phyloP scores from a whole-genome alignment of 2,888 invertebrate species.

The Clostera curtula region DNA sequence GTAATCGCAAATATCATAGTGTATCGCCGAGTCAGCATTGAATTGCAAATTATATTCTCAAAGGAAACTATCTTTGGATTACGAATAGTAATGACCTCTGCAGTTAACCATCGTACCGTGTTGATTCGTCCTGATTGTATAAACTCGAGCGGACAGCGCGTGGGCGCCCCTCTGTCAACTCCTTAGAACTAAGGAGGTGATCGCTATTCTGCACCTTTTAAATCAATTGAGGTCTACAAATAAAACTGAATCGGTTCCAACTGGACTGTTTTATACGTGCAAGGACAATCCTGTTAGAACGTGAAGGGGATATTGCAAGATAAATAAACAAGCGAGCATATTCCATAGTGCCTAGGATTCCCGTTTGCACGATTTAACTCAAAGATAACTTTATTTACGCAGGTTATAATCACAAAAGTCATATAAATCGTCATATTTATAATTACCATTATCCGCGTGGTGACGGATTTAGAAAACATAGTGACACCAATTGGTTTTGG shows the following conservation, averaged over 20 bases:
- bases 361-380: too few species aligned
- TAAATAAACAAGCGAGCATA: too few species aligned
- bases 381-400: too few species aligned
- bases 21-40: constrained; percentile 6
- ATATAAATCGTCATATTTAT: too few species aligned
- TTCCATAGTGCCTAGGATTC: too few species aligned
- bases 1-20: too few species aligned
- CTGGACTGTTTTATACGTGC: constrained; percentile 8
- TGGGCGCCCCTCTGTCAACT: constrained; percentile 64
- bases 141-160: constrained; percentile 61
- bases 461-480: too few species aligned
- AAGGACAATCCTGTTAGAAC: too few species aligned
- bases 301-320: too few species aligned
- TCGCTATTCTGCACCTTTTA: constrained; percentile 38
- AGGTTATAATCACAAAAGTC: too few species aligned
- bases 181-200: constrained; percentile 38
- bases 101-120: constrained; percentile 35
- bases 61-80: constrained; percentile 22
- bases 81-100: constrained; percentile 17
- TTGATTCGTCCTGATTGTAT: constrained; percentile 69
- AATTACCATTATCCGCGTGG: too few species aligned
- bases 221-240: constrained; percentile 24
- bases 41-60: constrained; percentile 13
- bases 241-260: constrained; percentile 14
- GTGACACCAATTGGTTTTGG: too few species aligned